Conservation (phyloP, 2,888 invertebrate genomes). For the Anagyrus pseudococci region DNA sequence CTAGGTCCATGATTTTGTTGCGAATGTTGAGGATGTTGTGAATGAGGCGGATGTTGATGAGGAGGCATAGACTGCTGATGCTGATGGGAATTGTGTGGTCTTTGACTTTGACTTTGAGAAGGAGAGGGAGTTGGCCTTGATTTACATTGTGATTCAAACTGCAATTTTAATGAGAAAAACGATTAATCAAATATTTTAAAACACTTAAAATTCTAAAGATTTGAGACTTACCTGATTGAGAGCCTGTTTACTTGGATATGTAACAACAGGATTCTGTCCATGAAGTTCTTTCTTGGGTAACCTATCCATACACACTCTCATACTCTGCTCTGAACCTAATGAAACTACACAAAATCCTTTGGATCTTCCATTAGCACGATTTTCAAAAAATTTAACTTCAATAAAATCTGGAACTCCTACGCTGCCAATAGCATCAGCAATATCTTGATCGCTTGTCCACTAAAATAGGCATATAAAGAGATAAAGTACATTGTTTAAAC, state of each 20-base stretch:
- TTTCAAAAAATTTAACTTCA: conserved; percentile 99
- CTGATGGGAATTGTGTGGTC: conserved; percentile 66
- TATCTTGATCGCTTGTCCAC: conserved; percentile 99
- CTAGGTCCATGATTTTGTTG: conserved; percentile 65
- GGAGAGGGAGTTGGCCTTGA: conserved; percentile 84
- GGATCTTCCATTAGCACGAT: conserved; percentile 97
- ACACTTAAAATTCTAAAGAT: conserved; percentile 59
- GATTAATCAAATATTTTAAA: not conserved
- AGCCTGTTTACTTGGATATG: conserved; percentile 93
- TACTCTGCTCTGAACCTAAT: conserved; percentile 89
- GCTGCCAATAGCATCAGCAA: conserved; percentile 86
- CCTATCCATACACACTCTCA: conserved; percentile 89
- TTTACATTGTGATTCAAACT: conserved; percentile 93
- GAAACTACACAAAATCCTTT: conserved; percentile 98
- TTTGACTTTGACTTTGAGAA: conserved; percentile 66
- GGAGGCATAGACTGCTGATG: conserved; percentile 63
- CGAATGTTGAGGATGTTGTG: conserved; percentile 65
- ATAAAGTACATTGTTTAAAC: not conserved
- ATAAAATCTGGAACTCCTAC: conserved; percentile 92
- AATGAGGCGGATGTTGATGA: conserved; percentile 64
- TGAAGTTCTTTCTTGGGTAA: conserved; percentile 95
- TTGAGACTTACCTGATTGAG: conserved; percentile 65
- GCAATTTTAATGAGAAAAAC: conserved; percentile 50
- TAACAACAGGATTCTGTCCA: conserved; percentile 93
- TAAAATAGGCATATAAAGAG: conserved; percentile 61